These are phyloP conservation scores for Danio rerio DNA, from an alignment of 2,113 vertebrate species.

Conservation along the genomic window GRCz12tu NC_133182.1:76031001-76031500, in stretches of 20 bases:
- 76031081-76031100: slow-evolving; percentile 54
- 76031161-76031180: not conserved
- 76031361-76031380: not conserved
- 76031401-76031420: not conserved
- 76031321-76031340: not conserved
- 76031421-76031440: not conserved
- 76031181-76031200: slow-evolving; percentile 58
- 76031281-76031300: slow-evolving; percentile 8
- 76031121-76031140: slow-evolving; percentile 54
- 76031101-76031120: slow-evolving; percentile 61
- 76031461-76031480: not conserved
- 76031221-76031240: slow-evolving; percentile 45
- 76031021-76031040: slow-evolving; percentile 59
- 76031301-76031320: slow-evolving; percentile 20
- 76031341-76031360: not conserved
- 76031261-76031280: slow-evolving; percentile 7
- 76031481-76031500: too few species aligned
- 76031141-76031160: slow-evolving; percentile 31
- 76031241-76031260: slow-evolving; percentile 30
- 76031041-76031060: slow-evolving; percentile 64
- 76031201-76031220: slow-evolving; percentile 60
- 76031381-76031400: not conserved
- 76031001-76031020: slow-evolving; percentile 59
- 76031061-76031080: slow-evolving; percentile 56
- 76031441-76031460: not conserved